phyloP scores from a whole-genome alignment of 2,113 vertebrate species.

The Spheniscus mendiculus region DNA sequence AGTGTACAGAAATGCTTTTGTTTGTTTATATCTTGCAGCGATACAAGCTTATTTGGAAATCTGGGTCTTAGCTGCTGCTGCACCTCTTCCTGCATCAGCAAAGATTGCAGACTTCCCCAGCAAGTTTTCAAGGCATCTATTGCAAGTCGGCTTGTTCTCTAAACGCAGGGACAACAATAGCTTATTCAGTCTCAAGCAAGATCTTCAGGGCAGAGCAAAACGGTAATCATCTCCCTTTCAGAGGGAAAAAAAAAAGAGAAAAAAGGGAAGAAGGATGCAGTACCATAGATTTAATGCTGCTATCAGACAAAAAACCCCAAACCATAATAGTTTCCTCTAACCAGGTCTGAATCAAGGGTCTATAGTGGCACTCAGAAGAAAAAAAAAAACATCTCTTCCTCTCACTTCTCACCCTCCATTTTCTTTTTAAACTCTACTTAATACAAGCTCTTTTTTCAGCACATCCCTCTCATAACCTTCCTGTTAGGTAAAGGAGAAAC shows the following conservation, averaged over 20 bases:
- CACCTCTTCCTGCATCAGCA: neutral
- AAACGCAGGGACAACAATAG: neutral
- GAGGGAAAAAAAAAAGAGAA: neutral
- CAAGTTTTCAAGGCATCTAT: neutral
- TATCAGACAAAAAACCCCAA: neutral
- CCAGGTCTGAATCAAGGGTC: neutral
- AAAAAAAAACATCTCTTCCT: neutral
- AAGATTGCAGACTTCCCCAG: neutral
- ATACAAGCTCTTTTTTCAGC: neutral
- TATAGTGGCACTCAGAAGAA: neutral
- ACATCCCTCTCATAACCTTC: neutral
- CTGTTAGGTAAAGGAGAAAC: neutral
- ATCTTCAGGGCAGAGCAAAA: neutral
- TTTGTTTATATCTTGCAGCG: neutral
- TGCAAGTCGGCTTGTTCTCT: neutral
- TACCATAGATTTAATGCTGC: neutral
- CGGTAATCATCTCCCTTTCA: neutral
- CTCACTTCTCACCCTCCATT: neutral
- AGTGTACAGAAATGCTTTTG: neutral
- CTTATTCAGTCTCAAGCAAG: neutral
- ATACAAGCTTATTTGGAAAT: neutral
- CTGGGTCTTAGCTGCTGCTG: neutral
- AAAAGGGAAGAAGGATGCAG: neutral
- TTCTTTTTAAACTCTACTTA: neutral
- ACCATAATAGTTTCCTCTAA: neutral